These are phyloP conservation scores for Heterocephalus glaber DNA, from an alignment of 2,113 vertebrate genomes.

Conservation along the genomic window DNA sequence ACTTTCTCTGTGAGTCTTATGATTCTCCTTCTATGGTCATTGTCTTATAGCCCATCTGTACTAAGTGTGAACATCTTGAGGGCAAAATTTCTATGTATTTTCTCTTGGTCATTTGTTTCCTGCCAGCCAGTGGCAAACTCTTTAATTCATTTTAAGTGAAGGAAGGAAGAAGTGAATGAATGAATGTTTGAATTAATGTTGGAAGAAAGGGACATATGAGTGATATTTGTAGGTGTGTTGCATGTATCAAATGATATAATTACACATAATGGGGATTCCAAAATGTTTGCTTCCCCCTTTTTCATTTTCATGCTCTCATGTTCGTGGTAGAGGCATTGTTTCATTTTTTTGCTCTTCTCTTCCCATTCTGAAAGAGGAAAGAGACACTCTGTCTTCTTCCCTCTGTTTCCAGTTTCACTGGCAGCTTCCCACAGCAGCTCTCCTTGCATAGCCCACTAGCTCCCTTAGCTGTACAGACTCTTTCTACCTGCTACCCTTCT, in stretches of 20 bases:
- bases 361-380: not conserved
- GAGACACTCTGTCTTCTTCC: not conserved
- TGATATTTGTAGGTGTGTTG: not conserved
- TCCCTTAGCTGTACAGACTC: not conserved
- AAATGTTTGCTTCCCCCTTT: not conserved
- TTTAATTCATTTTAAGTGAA: not conserved
- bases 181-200: not conserved
- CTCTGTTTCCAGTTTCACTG: not conserved
- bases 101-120: not conserved
- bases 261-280: rapidly evolving
- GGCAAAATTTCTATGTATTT: not conserved
- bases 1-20: not conserved
- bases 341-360: not conserved
- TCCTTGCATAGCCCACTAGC: not conserved
- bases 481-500: not conserved
- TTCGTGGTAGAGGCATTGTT: not conserved
- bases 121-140: not conserved
- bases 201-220: not conserved
- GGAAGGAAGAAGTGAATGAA: not conserved
- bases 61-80: not conserved
- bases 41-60: not conserved
- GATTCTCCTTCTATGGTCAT: not conserved
- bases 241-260: not conserved
- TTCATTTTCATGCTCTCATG: not conserved
- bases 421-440: not conserved